Percentiles rank a stretch among this genome's conserved stretches.
phyloP scores from a whole-genome alignment of 2,113 vertebrate species.

The Bolborhynchus lineola region DNA sequence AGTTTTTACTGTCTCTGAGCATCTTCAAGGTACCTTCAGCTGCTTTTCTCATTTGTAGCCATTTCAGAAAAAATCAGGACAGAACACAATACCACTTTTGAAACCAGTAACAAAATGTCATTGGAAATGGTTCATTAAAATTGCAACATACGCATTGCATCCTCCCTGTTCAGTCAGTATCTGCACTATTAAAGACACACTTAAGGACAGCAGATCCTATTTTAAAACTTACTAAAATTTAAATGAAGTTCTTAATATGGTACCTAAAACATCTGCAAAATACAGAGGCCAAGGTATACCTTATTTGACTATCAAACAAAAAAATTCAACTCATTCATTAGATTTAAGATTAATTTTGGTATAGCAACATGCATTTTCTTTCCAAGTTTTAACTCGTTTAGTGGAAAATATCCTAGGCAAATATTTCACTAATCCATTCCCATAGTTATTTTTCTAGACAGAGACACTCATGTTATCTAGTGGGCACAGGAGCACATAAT shows the following conservation, averaged over 20 bases:
- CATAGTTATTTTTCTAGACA: background rate
- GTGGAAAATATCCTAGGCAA: background rate
- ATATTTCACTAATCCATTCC: background rate
- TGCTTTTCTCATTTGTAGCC: background rate
- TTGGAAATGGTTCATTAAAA: constrained; percentile 48
- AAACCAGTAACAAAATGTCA: constrained; percentile 45
- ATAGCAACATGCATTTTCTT: background rate
- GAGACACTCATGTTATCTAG: background rate
- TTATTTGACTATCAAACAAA: background rate
- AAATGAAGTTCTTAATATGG: background rate
- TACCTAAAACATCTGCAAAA: background rate
- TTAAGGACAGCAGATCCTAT: background rate
- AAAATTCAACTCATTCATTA: background rate
- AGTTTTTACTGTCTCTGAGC: background rate
- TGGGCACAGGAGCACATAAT: background rate
- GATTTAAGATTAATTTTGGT: background rate
- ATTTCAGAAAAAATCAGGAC: constrained; percentile 14
- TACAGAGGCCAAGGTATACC: background rate
- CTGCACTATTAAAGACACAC: constrained; percentile 14
- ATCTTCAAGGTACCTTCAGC: background rate
- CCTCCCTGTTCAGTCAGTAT: constrained; percentile 8
- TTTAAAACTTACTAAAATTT: constrained; percentile 5
- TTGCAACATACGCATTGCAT: constrained; percentile 4
- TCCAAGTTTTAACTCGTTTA: background rate
- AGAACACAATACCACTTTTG: constrained; percentile 21